Evolutionary conservation across 1,140 invertebrate species (phyloP).

Genomic region (Oedothorax gibbosus): DNA sequence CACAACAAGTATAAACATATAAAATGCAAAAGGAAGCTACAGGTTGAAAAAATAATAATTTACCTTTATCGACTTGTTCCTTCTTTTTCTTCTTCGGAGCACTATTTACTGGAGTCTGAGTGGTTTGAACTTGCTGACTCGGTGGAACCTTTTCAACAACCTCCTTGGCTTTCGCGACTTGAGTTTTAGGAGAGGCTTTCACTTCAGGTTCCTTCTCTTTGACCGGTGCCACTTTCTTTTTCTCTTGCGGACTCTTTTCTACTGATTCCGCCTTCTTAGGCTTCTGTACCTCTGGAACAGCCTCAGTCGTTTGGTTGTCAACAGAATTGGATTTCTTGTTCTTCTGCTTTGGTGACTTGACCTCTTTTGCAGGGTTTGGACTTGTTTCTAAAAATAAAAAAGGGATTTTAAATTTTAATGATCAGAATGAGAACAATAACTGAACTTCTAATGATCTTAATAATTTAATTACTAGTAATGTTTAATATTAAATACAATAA

Average conservation of each 20-base stretch:
- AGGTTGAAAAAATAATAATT: no score
- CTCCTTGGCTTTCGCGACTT: background rate
- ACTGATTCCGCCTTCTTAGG: constrained; percentile 28
- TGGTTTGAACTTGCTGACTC: background rate
- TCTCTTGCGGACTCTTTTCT: constrained; percentile 14
- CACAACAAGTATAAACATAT: no score
- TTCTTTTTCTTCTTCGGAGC: constrained; percentile 50
- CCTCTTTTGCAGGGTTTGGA: background rate
- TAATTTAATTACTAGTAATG: no score
- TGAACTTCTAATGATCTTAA: no score
- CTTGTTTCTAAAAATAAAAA: no score
- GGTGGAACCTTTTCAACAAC: background rate
- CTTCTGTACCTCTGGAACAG: background rate
- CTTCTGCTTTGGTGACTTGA: constrained; percentile 41
- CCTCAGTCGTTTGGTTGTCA: background rate
- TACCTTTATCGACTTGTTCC: constrained; percentile 52
- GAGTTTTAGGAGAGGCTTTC: background rate
- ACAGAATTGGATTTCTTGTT: constrained; percentile 4
- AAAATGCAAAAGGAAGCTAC: no score
- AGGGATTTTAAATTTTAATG: no score
- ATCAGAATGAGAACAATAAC: no score
- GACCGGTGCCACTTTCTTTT: constrained; percentile 3
- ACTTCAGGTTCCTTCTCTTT: constrained; percentile 7
- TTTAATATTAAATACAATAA: no score
- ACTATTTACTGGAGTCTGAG: background rate